Evolutionary conservation across 2,113 vertebrate genomes (phyloP), one percentile per base, ranked within the genome.

Genomic region (Callipepla californica): DNA sequence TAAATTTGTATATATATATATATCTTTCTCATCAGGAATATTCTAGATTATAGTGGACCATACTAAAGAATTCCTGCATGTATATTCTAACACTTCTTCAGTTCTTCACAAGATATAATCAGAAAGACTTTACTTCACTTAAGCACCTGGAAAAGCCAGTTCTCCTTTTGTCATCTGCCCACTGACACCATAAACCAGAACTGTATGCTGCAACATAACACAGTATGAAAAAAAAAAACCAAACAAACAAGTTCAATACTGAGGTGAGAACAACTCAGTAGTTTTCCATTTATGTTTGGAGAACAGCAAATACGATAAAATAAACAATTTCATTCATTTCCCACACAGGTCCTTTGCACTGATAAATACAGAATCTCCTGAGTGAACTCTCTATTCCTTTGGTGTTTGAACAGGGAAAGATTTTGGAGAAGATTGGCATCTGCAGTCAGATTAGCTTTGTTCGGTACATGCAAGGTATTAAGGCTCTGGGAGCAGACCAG

Each of bases 401-500:
- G 90, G 87, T 45, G 70, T 85, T 92, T 69, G 48, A 77, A 95
- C 94, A 99, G 98, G 98, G 98, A 22, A 96, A 57, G 74, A 98
- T 99, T 79, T 93, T 98, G 42, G 98, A 99, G 82, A 98, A 97
- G 2, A 62, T 98, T 59, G 94, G 98, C 23, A 85, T 98, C 69
- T 98, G 98, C 89, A 82, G 96, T 45, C 97, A 98, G 94, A 38
- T 98, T 61, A 69, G 50, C 18, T 98, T 98, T 80, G 86, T 96
- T 45, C 95, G 98, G 26, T 98, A 97, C 67, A 1, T 97, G 11
- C 91, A 94, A 9, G 86, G 95, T 34, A 80, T 89, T 51, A 55
- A 1, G 6, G 88, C 84, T 6, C 76, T 65, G 22, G 89, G 95
- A 57, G 76, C 21, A 7, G 95, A 98, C 0, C 87, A 93, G 0